A percentile compares a stretch with the other conserved stretches of the same genome.
Conservation (phyloP, 2,113 vertebrate species). For the Ageneiosus marmoratus region DNA sequence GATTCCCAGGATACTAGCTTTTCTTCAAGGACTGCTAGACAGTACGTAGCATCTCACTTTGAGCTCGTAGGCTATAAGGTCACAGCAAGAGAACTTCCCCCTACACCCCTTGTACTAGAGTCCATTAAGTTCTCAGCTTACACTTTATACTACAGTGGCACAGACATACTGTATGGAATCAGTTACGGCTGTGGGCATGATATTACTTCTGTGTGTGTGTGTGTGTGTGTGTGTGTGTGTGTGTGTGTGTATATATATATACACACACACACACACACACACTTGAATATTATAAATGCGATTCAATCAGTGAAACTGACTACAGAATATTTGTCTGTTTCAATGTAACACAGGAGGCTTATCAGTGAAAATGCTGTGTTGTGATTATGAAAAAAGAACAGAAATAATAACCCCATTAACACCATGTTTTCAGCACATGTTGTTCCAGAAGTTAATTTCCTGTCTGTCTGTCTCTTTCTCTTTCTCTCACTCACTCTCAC, state of each 20-base stretch:
- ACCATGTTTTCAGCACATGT: background rate
- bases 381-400: too few species aligned
- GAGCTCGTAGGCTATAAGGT: background rate
- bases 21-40: background rate
- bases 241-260: too few species aligned
- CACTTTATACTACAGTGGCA: background rate
- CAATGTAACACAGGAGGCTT: background rate
- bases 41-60: background rate
- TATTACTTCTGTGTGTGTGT: too few species aligned
- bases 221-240: too few species aligned
- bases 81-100: background rate
- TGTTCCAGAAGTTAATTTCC: slow-evolving; percentile 9
- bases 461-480: background rate
- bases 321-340: background rate
- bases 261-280: too few species aligned
- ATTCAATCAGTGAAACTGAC: background rate
- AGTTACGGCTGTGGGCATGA: background rate
- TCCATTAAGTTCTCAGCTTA: background rate
- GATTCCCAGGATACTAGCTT: background rate
- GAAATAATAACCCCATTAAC: background rate
- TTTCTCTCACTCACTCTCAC: background rate
- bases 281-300: background rate
- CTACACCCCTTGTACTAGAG: background rate
- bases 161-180: background rate
- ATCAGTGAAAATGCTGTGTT: background rate